Evolutionary conservation across 2,888 invertebrate genomes (phyloP), one percentile per base, ranked within the genome.

Genomic region (Nomada hirtipes): DNA sequence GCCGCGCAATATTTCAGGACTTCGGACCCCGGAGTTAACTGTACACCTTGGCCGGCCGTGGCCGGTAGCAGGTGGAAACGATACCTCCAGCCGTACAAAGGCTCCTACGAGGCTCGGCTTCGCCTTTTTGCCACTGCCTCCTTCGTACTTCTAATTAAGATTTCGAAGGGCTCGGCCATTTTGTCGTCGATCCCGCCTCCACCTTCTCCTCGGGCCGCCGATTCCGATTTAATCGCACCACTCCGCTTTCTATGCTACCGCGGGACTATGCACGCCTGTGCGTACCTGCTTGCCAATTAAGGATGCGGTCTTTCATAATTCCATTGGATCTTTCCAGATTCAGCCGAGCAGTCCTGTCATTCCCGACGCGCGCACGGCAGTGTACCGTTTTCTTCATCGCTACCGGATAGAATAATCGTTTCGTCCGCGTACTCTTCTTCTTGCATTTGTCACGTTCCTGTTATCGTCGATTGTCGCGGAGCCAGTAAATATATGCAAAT

Each of bases 21-120:
- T n/a, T 15, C 26, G 13, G 20, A 42, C 61, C 61, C 71, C 47
- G 15, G n/a, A 79, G 36, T 53, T 87, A 87, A 87, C 85, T 87
- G 87, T 87, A 87, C 63, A 69, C 68, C 44, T 20, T 55, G 69
- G 72, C 65, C 23, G 55, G 55, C 52, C 75, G 52, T 61, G 29
- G 29, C 70, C 55, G 52, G 67, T 64, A 42, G 29, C 70, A 52
- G 52, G 67, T 61, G 64, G 76, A 82, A 82, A 76, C 42, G 76
- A 86, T 86, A 82, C 71, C 70, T 52, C 47, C 47, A 36, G 61
- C 64, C 68, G 64, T 73, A 36, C 36, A 76, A 82, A 82, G 13
- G 42, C 29, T 47, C 13, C 36, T 29, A 15, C 44, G 73, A 64
- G 20, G n/a, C 26, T n/a, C 52, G 26, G 7, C 13, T 20, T 36